Evolutionary conservation across 1,140 invertebrate genomes (phyloP).

Genomic region (Drosophila fuyamai): DNA sequence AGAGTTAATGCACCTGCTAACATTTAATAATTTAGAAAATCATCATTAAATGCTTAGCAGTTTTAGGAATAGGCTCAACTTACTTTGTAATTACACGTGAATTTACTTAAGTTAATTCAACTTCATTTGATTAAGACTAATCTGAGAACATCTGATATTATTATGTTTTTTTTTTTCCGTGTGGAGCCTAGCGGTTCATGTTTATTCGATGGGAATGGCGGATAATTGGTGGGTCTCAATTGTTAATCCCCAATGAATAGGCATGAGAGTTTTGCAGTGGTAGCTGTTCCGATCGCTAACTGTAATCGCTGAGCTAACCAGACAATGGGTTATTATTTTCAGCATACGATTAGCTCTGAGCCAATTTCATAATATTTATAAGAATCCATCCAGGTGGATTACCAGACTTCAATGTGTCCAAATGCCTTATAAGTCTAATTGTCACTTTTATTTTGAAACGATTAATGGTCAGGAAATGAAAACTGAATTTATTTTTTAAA

Average conservation of each 20-base stretch:
- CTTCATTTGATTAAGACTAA: neutral
- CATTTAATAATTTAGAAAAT: too few relatives aligned
- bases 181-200: slow-evolving; percentile 18
- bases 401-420: neutral
- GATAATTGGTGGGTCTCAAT: slow-evolving; percentile 31
- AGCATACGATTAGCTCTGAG: slow-evolving; percentile 6
- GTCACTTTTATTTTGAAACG: neutral
- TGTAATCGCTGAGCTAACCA: slow-evolving; percentile 1
- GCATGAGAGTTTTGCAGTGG: slow-evolving; percentile 17
- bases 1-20: too few relatives aligned
- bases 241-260: slow-evolving; percentile 34
- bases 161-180: slow-evolving; percentile 1
- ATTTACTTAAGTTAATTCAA: neutral
- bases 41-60: too few relatives aligned
- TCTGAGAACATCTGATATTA: neutral
- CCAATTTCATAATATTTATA: slow-evolving; percentile 22
- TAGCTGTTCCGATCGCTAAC: slow-evolving; percentile 6
- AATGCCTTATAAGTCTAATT: neutral
- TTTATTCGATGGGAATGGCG: slow-evolving; percentile 35
- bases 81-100: too few relatives aligned
- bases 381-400: neutral
- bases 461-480: neutral
- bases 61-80: too few relatives aligned
- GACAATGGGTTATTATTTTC: slow-evolving; percentile 24
- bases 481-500: neutral